phyloP scores from a whole-genome alignment of 2,113 vertebrate genomes.

The Leucosticte australis region DNA sequence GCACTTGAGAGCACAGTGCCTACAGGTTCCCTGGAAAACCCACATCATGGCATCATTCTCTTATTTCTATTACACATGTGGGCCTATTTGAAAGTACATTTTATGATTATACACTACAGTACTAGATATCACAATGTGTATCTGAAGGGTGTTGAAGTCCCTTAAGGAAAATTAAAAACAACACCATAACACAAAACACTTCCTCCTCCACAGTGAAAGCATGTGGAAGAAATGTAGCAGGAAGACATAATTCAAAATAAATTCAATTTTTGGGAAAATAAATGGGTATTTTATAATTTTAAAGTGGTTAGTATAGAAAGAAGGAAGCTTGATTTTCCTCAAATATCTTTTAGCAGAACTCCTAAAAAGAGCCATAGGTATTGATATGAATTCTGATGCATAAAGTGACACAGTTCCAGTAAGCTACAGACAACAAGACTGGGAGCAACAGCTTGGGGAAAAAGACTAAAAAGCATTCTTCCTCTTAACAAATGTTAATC shows the following conservation, averaged over 20 bases:
- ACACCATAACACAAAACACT: not conserved
- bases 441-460: not conserved
- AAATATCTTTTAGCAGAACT: not conserved
- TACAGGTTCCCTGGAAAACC: not conserved
- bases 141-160: not conserved
- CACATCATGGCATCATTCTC: accelerated
- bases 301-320: not conserved
- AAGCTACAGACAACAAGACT: not conserved
- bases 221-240: accelerated
- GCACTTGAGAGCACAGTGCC: accelerated
- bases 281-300: not conserved
- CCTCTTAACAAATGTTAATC: not conserved
- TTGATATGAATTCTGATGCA: not conserved
- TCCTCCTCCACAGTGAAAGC: not conserved
- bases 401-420: not conserved
- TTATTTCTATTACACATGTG: not conserved
- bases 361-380: not conserved
- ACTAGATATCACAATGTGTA: accelerated
- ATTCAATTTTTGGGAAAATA: not conserved
- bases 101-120: not conserved
- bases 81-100: not conserved
- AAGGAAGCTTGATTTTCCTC: not conserved
- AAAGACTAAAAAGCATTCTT: not conserved
- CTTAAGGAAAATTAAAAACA: not conserved
- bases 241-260: not conserved